A percentile compares a stretch with the other conserved stretches of the same genome.
Evolutionary conservation across 2,888 invertebrate species (phyloP).

Genomic region (Laothoe populi): DNA sequence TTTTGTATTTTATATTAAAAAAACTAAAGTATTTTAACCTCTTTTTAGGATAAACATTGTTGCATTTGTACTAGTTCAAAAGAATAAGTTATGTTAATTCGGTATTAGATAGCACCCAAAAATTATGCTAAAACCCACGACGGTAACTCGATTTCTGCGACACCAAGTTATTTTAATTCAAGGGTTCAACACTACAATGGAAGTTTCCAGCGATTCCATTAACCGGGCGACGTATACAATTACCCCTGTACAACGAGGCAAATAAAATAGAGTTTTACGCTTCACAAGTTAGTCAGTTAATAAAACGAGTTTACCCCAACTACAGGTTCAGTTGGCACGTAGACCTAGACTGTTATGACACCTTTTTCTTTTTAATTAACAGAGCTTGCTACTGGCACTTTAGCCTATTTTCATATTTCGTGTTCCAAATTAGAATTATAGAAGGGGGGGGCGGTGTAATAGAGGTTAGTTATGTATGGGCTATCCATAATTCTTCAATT

Average conservation of each 20-base stretch:
- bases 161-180: not conserved
- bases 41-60: too few relatives aligned
- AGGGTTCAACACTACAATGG: not conserved
- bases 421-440: not conserved
- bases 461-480: too few relatives aligned
- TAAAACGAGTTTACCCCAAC: constrained; percentile 15
- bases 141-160: too few relatives aligned
- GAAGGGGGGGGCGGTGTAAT: too few relatives aligned
- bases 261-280: constrained; percentile 26
- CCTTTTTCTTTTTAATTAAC: not conserved
- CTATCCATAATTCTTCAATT: too few relatives aligned
- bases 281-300: constrained; percentile 30
- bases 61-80: too few relatives aligned
- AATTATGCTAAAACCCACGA: too few relatives aligned
- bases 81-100: too few relatives aligned
- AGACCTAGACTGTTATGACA: constrained; percentile 3
- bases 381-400: not conserved
- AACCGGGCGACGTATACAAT: constrained; percentile 3
- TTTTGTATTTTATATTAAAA: too few relatives aligned
- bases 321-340: constrained; percentile 7
- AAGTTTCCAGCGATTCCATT: not conserved
- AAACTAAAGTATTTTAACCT: too few relatives aligned
- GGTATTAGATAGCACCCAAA: too few relatives aligned
- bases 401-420: not conserved
- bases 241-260: constrained; percentile 13